Evolutionary conservation across 2,113 vertebrate species (phyloP).

Genomic region (Ammospiza nelsoni): DNA sequence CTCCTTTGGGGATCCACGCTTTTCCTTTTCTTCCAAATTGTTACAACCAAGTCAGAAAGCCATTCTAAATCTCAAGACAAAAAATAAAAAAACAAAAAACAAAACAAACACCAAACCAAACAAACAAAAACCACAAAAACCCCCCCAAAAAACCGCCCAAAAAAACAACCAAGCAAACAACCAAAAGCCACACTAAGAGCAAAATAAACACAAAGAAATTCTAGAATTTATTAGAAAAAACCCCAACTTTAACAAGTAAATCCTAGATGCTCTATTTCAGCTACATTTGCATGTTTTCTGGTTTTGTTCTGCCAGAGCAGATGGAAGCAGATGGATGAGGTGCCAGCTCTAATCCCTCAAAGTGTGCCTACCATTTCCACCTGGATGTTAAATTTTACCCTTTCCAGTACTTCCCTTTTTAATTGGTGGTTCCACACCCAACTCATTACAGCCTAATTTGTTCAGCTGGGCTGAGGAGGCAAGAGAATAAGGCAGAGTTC

Average conservation of each 20-base stretch:
- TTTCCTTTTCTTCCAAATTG: background rate
- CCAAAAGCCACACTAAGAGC: background rate
- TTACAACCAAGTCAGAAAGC: background rate
- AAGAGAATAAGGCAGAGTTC: background rate
- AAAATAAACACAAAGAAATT: background rate
- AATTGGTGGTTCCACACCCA: background rate
- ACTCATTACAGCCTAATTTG: background rate
- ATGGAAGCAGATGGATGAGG: background rate
- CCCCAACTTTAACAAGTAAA: background rate
- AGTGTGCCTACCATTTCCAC: background rate
- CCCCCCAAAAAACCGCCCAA: too few relatives aligned
- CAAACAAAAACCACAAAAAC: too few relatives aligned
- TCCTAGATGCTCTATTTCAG: background rate
- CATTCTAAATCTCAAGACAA: background rate
- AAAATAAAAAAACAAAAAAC: background rate
- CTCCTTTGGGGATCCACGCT: accelerated
- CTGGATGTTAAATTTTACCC: background rate
- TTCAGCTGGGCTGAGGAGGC: background rate
- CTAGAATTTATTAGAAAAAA: background rate
- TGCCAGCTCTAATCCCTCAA: background rate
- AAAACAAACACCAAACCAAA: too few relatives aligned
- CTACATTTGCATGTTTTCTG: background rate
- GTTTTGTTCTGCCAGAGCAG: background rate
- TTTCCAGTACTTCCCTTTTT: background rate
- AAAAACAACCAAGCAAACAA: too few relatives aligned